These are phyloP conservation scores for Pachycephala philippinensis DNA, from an alignment of 2,113 vertebrate genomes.

Conservation along the genomic window DNA sequence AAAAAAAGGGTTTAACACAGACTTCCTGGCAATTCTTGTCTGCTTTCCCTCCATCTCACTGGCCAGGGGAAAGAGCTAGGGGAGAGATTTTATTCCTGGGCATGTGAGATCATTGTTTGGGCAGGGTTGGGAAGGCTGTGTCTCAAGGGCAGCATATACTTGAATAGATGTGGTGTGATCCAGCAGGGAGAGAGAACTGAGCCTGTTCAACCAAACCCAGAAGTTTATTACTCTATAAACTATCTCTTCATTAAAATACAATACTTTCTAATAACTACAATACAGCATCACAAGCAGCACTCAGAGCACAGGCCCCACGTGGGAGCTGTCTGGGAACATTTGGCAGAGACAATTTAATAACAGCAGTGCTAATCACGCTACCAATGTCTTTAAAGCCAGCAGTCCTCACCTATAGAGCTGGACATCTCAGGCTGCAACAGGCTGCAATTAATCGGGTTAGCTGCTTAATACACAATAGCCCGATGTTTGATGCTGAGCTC, in stretches of 20 bases:
- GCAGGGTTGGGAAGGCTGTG: not conserved
- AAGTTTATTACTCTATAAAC: conserved; percentile 5
- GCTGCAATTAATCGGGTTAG: conserved; percentile 52
- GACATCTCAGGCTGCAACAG: not conserved
- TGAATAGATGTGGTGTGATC: not conserved
- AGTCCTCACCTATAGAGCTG: conserved; percentile 10
- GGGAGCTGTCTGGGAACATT: conserved; percentile 19
- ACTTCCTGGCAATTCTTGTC: not conserved
- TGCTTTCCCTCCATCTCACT: not conserved
- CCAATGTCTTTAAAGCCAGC: not conserved
- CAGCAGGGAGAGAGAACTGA: not conserved
- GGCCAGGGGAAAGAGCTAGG: not conserved
- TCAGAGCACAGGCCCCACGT: not conserved
- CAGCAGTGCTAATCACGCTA: not conserved
- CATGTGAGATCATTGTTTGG: not conserved
- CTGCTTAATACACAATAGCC: conserved; percentile 31
- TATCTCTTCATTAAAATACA: conserved; percentile 47
- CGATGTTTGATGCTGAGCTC: conserved; percentile 36
- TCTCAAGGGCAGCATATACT: not conserved
- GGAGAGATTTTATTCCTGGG: not conserved
- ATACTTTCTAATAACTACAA: conserved; percentile 39
- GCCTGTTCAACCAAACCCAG: not conserved
- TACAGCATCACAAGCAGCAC: not conserved
- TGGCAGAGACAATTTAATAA: not conserved
- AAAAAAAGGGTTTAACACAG: not conserved